Evolutionary conservation across 2,888 invertebrate species (phyloP).

Genomic region (Flabesymbios commensalis): DNA sequence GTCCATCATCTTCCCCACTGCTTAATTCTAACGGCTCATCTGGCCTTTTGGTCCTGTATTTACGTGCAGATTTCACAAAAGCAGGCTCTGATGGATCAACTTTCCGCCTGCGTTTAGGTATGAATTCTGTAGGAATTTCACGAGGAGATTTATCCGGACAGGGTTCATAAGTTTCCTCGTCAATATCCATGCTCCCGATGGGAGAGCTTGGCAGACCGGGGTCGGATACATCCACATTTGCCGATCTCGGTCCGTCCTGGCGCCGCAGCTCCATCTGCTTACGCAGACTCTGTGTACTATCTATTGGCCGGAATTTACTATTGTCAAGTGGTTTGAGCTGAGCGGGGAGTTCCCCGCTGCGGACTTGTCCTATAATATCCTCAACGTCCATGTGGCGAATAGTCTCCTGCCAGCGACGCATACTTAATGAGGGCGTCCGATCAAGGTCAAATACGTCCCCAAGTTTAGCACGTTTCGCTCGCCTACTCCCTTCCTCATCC

Average conservation of each 20-base stretch:
- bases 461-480: conserved; percentile 39
- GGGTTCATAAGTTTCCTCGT: background rate
- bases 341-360: background rate
- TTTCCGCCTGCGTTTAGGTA: conserved; percentile 44
- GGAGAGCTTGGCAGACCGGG: background rate
- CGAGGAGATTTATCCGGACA: conserved; percentile 41
- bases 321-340: conserved; percentile 1
- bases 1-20: conserved; percentile 41
- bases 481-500: conserved; percentile 25
- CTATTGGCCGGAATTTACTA: conserved; percentile 30
- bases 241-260: background rate
- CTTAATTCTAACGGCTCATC: conserved; percentile 40
- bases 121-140: conserved; percentile 43
- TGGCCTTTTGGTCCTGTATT: conserved; percentile 17
- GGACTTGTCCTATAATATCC: background rate
- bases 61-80: background rate
- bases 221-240: background rate
- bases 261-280: conserved; percentile 51
- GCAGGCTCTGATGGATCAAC: conserved; percentile 29
- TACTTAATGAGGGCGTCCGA: background rate
- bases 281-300: conserved; percentile 45
- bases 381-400: background rate
- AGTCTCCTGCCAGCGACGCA: conserved; percentile 1
- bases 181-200: conserved; percentile 1
- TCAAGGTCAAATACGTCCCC: conserved; percentile 34